Percentiles rank a stretch among this genome's conserved stretches.
phyloP scores from a whole-genome alignment of 2,113 vertebrate species.

The Heloderma charlesbogerti region DNA sequence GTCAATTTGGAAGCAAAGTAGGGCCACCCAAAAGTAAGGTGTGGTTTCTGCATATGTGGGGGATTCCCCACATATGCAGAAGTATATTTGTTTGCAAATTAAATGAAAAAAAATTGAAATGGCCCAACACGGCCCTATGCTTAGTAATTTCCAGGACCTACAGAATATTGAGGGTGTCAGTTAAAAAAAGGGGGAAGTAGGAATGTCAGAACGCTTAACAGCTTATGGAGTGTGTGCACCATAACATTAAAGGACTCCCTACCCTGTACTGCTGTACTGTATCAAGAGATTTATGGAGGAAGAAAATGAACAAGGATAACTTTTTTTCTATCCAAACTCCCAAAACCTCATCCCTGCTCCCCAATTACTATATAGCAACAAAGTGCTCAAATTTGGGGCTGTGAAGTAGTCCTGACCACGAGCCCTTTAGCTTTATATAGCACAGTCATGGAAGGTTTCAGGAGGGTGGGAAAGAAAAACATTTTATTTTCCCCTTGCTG shows the following conservation, averaged over 20 bases:
- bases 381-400: too few relatives aligned
- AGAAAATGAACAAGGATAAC: neutral
- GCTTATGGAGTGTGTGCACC: neutral
- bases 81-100: neutral
- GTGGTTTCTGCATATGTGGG: neutral
- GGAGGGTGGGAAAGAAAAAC: too few relatives aligned
- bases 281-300: neutral
- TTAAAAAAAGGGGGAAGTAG: neutral
- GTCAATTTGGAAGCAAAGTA: neutral
- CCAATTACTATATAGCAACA: too few relatives aligned
- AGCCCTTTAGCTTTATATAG: too few relatives aligned
- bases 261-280: neutral
- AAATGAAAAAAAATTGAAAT: neutral
- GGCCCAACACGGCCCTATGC: neutral
- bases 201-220: neutral
- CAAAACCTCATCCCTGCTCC: too few relatives aligned
- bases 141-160: neutral
- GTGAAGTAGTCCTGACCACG: too few relatives aligned
- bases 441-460: too few relatives aligned
- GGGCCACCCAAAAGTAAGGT: neutral
- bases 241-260: neutral
- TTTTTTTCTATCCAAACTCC: too few relatives aligned
- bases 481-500: too few relatives aligned
- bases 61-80: neutral
- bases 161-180: neutral